These are phyloP conservation scores for Caenorhabditis brenneri DNA, from an alignment of 1,140 invertebrate genomes.

Conservation along the genomic window DNA sequence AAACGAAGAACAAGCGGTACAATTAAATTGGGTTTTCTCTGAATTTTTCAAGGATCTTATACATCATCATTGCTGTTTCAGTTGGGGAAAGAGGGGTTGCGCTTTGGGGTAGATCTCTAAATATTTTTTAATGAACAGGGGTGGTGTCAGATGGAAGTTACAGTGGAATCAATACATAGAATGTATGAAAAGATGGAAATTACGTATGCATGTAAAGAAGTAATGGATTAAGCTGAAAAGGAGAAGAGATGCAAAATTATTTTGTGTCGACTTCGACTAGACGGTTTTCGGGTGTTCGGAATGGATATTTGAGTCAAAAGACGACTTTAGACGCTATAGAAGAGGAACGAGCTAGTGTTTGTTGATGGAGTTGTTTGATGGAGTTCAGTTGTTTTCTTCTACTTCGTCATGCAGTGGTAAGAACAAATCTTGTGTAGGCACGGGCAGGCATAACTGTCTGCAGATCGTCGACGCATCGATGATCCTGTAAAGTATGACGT, in stretches of 20 bases:
- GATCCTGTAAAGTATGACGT: neutral
- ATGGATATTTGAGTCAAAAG: neutral
- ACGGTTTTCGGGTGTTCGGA: neutral
- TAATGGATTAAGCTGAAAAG: neutral
- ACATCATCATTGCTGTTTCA: neutral
- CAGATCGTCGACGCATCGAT: slow-evolving; percentile 32
- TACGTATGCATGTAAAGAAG: neutral
- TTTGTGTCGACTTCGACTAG: neutral
- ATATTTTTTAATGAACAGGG: neutral
- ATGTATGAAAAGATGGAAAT: neutral
- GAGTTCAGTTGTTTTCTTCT: neutral
- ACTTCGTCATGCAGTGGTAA: slow-evolving; percentile 25
- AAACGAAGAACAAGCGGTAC: no score
- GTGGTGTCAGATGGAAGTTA: neutral
- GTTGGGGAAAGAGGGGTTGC: neutral
- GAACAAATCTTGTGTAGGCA: slow-evolving; percentile 16
- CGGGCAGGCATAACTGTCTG: neutral
- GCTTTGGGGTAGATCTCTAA: neutral
- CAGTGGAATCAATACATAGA: slow-evolving; percentile 31
- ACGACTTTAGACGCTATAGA: no score
- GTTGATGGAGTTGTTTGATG: neutral
- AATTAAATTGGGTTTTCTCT: no score
- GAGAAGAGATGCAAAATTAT: neutral
- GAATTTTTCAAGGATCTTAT: neutral
- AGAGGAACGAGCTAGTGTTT: neutral